Percentiles rank a stretch among this genome's conserved stretches.
Conservation (phyloP, 2,888 invertebrate species). For the Epistrophe eligans region DNA sequence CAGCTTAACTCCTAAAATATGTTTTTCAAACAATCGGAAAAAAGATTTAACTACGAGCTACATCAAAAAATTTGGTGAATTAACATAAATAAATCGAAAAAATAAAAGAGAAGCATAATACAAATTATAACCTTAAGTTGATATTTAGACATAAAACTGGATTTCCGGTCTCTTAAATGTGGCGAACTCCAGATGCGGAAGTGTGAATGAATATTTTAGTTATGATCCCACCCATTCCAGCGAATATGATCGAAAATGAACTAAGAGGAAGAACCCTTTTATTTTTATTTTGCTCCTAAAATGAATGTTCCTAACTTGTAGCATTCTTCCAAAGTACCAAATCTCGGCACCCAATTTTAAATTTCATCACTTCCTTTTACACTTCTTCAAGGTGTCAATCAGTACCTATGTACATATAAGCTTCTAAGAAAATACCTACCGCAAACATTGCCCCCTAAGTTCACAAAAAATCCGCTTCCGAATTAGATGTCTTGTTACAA, state of each 20-base stretch:
- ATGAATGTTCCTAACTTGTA: background rate
- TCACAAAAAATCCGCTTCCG: background rate
- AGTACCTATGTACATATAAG: background rate
- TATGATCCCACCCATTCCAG: no score
- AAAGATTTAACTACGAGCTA: no score
- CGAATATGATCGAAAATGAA: no score
- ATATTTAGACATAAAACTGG: no score
- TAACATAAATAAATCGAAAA: no score
- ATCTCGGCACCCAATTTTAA: background rate
- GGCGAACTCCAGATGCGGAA: background rate
- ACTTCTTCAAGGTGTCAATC: slow-evolving; percentile 11
- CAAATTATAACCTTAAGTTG: no score
- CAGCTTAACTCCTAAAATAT: no score
- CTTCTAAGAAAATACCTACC: slow-evolving; percentile 1
- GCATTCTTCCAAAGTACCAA: background rate
- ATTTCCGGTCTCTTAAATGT: no score
- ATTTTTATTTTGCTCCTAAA: background rate
- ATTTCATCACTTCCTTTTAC: background rate
- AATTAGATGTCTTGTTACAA: slow-evolving; percentile 31
- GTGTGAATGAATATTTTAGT: background rate
- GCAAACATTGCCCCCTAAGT: slow-evolving; percentile 8
- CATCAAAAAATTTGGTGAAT: no score
- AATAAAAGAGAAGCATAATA: no score
- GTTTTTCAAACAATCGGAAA: no score
- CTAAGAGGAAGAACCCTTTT: no score